These are phyloP conservation scores for Barypeithes pellucidus DNA, from an alignment of 2,888 invertebrate species.

Conservation along the genomic window DNA sequence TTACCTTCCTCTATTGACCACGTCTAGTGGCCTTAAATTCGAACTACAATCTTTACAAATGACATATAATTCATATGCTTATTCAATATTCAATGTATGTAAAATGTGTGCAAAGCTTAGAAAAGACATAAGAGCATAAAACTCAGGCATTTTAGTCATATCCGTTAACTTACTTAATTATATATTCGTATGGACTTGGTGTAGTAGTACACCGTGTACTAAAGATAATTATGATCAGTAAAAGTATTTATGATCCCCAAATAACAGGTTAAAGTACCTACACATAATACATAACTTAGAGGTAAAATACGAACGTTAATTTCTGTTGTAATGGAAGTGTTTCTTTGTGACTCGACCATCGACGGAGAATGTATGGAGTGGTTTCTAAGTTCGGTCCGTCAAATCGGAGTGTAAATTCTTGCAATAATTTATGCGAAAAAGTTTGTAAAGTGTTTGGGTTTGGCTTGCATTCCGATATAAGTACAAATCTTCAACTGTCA, in stretches of 20 bases:
- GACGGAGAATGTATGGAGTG: too few species aligned
- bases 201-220: not conserved
- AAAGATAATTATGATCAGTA: constrained; percentile 21
- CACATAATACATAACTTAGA: constrained; percentile 5
- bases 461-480: too few species aligned
- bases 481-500: too few species aligned
- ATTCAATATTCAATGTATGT: not conserved
- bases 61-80: too few species aligned
- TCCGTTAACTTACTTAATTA: not conserved
- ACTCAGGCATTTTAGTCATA: constrained; percentile 5
- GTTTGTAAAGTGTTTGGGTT: too few species aligned
- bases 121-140: not conserved
- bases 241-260: constrained; percentile 15
- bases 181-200: not conserved
- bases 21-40: too few species aligned
- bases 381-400: too few species aligned
- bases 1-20: too few species aligned
- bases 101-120: not conserved
- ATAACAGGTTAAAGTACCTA: constrained; percentile 12
- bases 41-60: too few species aligned
- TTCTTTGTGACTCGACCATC: too few species aligned
- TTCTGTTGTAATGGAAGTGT: not conserved
- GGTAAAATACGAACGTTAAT: not conserved
- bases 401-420: too few species aligned
- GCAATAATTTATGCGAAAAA: too few species aligned